Evolutionary conservation across 2,888 invertebrate species (phyloP).

Genomic region (Embidobia sp.): DNA sequence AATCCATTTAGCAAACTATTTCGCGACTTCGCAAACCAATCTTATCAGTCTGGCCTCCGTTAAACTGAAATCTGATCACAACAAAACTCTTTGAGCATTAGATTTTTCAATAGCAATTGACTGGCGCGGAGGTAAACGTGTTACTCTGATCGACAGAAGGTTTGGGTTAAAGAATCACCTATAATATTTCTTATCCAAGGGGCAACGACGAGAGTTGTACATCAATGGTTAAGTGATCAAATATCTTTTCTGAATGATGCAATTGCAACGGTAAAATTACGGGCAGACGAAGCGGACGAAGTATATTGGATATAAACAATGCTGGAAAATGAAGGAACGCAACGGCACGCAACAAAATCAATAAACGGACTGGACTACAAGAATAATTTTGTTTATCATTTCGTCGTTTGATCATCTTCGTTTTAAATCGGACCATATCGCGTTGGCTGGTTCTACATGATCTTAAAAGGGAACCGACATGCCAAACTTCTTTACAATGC

Average conservation of each 20-base stretch:
- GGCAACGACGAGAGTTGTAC: constrained; percentile 46
- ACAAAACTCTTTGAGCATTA: too few relatives aligned
- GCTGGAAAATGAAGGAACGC: constrained; percentile 31
- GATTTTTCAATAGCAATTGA: too few relatives aligned
- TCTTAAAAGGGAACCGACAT: too few relatives aligned
- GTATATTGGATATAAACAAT: constrained; percentile 19
- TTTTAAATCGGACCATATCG: constrained; percentile 20
- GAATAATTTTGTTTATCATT: constrained; percentile 43
- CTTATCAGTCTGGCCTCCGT: too few relatives aligned
- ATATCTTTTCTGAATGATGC: constrained; percentile 34
- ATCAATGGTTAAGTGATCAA: constrained; percentile 36
- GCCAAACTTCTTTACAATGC: too few relatives aligned
- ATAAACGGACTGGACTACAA: constrained; percentile 29
- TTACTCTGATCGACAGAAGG: constrained; percentile 11
- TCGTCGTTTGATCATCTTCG: constrained; percentile 22
- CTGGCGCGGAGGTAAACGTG: too few relatives aligned
- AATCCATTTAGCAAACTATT: too few relatives aligned
- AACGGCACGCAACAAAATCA: constrained; percentile 27
- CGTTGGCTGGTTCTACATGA: too few relatives aligned
- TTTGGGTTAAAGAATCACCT: constrained; percentile 2
- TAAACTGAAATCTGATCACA: too few relatives aligned
- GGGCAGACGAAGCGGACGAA: constrained; percentile 8
- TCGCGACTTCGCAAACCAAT: too few relatives aligned
- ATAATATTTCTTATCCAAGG: constrained; percentile 35
- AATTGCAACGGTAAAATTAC: constrained; percentile 39